Evolutionary conservation across 2,113 vertebrate genomes (phyloP).

Genomic region (Lophotis ruficrista): DNA sequence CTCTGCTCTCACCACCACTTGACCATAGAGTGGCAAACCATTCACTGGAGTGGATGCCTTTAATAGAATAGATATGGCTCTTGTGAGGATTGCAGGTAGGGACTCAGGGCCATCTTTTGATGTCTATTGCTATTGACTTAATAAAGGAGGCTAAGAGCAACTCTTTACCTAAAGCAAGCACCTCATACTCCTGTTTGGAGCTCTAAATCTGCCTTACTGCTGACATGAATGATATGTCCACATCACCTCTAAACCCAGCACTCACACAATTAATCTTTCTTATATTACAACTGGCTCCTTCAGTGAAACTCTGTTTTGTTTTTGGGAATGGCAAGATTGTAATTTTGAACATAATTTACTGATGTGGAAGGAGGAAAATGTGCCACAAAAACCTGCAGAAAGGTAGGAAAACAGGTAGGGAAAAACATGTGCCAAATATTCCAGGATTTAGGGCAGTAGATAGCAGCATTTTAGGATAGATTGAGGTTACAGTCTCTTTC

Average conservation of each 20-base stretch:
- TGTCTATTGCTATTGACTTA: background rate
- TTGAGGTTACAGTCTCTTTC: background rate
- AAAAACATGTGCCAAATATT: background rate
- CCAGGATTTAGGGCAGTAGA: background rate
- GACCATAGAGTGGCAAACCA: rapidly evolving
- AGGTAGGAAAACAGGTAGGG: background rate
- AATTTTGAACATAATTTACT: background rate
- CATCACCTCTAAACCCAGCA: background rate
- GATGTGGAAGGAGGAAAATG: background rate
- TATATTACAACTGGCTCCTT: background rate
- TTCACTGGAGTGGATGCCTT: background rate
- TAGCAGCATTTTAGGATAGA: background rate
- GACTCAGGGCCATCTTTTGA: background rate
- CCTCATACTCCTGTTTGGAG: background rate
- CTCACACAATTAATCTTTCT: background rate
- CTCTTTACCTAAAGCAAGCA: background rate
- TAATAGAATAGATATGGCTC: background rate
- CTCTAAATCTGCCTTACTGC: background rate
- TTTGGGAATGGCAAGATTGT: background rate
- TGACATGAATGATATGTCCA: background rate
- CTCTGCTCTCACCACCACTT: background rate
- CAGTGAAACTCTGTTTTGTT: background rate
- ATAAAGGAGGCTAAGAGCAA: background rate
- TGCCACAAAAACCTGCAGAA: background rate
- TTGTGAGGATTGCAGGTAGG: background rate